Percentiles rank a stretch among this genome's conserved stretches.
phyloP scores from a whole-genome alignment of 2,888 invertebrate genomes.

The Zaprionus lineosus region DNA sequence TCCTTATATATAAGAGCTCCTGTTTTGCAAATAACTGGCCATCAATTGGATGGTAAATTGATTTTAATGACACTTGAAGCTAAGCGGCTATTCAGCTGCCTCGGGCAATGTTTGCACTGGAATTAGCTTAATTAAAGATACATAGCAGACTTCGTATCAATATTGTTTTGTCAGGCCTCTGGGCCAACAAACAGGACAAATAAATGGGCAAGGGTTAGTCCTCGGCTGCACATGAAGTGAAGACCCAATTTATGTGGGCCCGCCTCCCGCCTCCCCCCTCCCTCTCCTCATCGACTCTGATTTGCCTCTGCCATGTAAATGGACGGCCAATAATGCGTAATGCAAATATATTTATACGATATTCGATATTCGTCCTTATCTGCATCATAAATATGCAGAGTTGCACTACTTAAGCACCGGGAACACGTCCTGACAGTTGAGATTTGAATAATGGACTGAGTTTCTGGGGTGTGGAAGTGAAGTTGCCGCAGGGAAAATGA shows the following conservation, averaged over 20 bases:
- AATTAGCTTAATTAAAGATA: conserved; percentile 69
- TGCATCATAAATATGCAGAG: too few relatives aligned
- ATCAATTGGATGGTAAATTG: conserved; percentile 55
- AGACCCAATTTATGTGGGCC: conserved; percentile 3
- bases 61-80: conserved; percentile 50
- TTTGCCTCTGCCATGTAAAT: too few relatives aligned
- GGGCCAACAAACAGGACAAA: conserved; percentile 35
- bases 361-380: too few relatives aligned
- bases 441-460: too few relatives aligned
- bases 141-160: conserved; percentile 42
- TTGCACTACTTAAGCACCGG: too few relatives aligned
- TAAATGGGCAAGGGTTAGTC: conserved; percentile 27
- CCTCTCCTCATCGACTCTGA: too few relatives aligned
- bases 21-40: conserved; percentile 33
- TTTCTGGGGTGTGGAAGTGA: too few relatives aligned
- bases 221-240: conserved; percentile 9
- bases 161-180: conserved; percentile 46
- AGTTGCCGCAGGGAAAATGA: too few relatives aligned
- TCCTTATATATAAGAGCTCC: conserved; percentile 37
- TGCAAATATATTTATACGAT: too few relatives aligned
- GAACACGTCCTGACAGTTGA: too few relatives aligned
- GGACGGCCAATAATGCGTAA: too few relatives aligned
- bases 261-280: too few relatives aligned
- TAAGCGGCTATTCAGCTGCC: conserved; percentile 30
- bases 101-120: conserved; percentile 47